Percentiles rank a stretch among this genome's conserved stretches.
These are phyloP conservation scores for Hassar affinis DNA, from an alignment of 2,113 vertebrate genomes.

Conservation along the genomic window DNA sequence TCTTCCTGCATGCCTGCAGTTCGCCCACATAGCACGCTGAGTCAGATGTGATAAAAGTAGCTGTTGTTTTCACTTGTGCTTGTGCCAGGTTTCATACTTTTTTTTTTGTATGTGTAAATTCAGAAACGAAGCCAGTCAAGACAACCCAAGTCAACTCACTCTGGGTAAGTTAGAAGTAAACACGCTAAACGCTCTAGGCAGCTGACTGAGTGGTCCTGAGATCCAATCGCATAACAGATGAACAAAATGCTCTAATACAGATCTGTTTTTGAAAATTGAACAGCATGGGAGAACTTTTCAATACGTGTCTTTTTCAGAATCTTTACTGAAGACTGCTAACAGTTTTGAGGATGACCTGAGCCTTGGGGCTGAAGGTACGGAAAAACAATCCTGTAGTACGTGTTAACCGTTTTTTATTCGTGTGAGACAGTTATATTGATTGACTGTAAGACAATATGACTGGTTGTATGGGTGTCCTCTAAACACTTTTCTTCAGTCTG, in stretches of 20 bases:
- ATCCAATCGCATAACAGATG: background rate
- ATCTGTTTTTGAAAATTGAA: background rate
- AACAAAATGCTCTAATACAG: background rate
- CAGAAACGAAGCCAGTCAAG: constrained; percentile 57
- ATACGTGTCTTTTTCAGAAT: constrained; percentile 61
- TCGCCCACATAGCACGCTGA: constrained; percentile 45
- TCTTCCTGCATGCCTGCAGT: constrained; percentile 23
- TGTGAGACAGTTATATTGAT: background rate
- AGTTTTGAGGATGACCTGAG: constrained; percentile 82
- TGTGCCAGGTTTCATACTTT: background rate
- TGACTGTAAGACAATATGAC: background rate
- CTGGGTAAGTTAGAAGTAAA: constrained; percentile 62
- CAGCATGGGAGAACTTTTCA: too few species aligned
- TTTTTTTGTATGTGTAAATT: constrained; percentile 29
- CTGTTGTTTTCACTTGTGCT: constrained; percentile 26
- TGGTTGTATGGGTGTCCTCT: background rate
- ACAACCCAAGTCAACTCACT: constrained; percentile 54
- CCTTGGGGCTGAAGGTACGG: constrained; percentile 84
- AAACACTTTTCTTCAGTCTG: background rate
- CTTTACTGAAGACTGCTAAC: constrained; percentile 57
- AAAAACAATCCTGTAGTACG: background rate
- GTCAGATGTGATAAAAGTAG: constrained; percentile 45
- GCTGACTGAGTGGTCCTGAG: background rate
- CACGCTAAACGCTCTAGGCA: background rate
- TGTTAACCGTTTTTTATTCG: background rate